Conservation (phyloP, 2,888 invertebrate species). For the Xanthorhoe designata region DNA sequence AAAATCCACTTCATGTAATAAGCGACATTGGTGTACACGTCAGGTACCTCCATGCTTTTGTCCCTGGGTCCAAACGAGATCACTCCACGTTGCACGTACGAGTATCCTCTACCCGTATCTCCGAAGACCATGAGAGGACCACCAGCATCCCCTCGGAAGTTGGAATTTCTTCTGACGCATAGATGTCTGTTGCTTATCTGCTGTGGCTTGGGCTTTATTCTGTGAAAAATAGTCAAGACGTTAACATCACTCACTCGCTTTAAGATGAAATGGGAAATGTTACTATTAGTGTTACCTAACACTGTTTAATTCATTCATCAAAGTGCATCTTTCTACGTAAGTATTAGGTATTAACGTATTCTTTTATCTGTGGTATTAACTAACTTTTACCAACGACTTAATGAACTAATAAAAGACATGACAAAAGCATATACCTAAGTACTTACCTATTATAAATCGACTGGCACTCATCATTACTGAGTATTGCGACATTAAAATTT, state of each 20-base stretch:
- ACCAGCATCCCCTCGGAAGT: background rate
- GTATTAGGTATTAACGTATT: no score
- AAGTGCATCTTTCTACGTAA: no score
- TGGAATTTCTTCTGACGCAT: background rate
- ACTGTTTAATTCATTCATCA: background rate
- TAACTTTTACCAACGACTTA: no score
- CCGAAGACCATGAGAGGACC: background rate
- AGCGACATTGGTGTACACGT: background rate
- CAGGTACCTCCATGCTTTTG: background rate
- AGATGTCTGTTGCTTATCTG: no score
- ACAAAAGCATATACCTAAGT: no score
- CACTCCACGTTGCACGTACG: background rate
- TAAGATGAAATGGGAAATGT: no score
- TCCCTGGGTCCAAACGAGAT: background rate
- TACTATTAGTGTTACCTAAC: background rate
- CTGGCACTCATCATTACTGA: slow-evolving; percentile 9
- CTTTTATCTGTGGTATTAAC: no score
- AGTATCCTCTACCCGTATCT: background rate
- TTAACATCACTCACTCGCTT: no score
- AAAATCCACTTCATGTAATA: slow-evolving; percentile 2
- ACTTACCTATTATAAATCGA: background rate
- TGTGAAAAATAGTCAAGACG: background rate
- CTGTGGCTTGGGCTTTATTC: background rate
- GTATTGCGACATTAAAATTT: background rate
- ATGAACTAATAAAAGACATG: no score